Evolutionary conservation across 2,888 invertebrate species (phyloP).

Genomic region (Stratiomys singularior): DNA sequence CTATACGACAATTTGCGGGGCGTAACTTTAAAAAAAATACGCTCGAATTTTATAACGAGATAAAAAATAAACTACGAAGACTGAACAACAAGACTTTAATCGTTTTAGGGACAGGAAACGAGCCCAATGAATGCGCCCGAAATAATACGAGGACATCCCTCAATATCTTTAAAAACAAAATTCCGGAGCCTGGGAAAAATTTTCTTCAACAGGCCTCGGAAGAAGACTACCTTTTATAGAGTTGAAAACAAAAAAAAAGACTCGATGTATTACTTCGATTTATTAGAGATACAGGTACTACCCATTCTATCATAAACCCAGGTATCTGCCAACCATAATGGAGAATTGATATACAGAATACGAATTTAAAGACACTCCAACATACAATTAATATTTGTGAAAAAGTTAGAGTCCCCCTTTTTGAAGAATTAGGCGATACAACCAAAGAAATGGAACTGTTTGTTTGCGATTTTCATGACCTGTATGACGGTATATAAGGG

Average conservation of each 20-base stretch:
- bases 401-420: conserved; percentile 28
- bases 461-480: conserved; percentile 2
- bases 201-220: no score
- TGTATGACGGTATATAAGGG: conserved; percentile 4
- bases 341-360: no score
- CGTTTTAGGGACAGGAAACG: conserved; percentile 1
- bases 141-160: conserved; percentile 52
- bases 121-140: conserved; percentile 27
- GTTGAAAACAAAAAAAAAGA: no score
- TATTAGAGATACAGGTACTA: no score
- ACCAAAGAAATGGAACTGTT: conserved; percentile 19
- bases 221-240: no score
- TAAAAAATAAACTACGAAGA: conserved; percentile 45
- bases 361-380: conserved; percentile 15
- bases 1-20: conserved; percentile 42
- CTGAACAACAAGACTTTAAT: conserved; percentile 51
- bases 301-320: no score
- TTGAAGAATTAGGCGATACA: conserved; percentile 35
- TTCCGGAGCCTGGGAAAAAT: conserved; percentile 52
- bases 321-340: no score
- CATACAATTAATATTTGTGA: conserved; percentile 13
- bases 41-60: conserved; percentile 47
- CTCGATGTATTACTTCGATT: no score
- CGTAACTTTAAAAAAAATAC: conserved; percentile 41
- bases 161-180: conserved; percentile 52